A percentile compares a stretch with the other conserved stretches of the same genome.
phyloP scores from a whole-genome alignment of 2,888 invertebrate species.

The Stratiomys singularior region DNA sequence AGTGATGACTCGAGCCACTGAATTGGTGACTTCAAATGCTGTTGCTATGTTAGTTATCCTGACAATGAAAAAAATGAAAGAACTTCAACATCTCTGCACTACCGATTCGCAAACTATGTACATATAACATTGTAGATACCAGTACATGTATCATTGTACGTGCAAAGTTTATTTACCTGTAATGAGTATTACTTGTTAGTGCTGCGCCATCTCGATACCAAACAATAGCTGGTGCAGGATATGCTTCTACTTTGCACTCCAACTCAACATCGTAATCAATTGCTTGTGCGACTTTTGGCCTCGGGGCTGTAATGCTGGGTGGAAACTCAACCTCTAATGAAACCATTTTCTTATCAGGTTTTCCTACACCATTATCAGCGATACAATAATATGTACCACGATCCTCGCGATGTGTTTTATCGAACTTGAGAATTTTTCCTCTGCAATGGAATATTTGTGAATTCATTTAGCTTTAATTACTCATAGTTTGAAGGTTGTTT shows the following conservation, averaged over 20 bases:
- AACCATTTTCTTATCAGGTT: conserved; percentile 60
- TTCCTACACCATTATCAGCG: conserved; percentile 63
- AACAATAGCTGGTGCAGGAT: conserved; percentile 63
- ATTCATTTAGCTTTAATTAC: no score
- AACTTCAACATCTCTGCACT: conserved; percentile 8
- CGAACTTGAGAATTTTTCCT: conserved; percentile 60
- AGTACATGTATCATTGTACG: background rate
- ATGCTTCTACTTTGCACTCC: conserved; percentile 63
- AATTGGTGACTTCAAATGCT: conserved; percentile 62
- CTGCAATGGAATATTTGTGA: conserved; percentile 47
- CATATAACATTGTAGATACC: background rate
- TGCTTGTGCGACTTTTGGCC: conserved; percentile 64
- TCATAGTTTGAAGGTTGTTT: no score
- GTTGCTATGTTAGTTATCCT: conserved; percentile 62
- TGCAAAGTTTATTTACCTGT: conserved; percentile 47
- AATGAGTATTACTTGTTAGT: conserved; percentile 48
- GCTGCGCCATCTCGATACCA: conserved; percentile 56
- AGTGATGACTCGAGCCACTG: conserved; percentile 61
- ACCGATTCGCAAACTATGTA: background rate
- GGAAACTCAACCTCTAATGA: conserved; percentile 64
- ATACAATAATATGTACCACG: conserved; percentile 64
- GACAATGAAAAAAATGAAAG: conserved; percentile 47
- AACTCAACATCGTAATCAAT: conserved; percentile 59
- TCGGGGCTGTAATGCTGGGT: conserved; percentile 61
- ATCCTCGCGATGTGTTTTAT: conserved; percentile 61